These are phyloP conservation scores for Dryobates pubescens DNA, from an alignment of 2,797 vertebrate species.

Conservation along the genomic window DNA sequence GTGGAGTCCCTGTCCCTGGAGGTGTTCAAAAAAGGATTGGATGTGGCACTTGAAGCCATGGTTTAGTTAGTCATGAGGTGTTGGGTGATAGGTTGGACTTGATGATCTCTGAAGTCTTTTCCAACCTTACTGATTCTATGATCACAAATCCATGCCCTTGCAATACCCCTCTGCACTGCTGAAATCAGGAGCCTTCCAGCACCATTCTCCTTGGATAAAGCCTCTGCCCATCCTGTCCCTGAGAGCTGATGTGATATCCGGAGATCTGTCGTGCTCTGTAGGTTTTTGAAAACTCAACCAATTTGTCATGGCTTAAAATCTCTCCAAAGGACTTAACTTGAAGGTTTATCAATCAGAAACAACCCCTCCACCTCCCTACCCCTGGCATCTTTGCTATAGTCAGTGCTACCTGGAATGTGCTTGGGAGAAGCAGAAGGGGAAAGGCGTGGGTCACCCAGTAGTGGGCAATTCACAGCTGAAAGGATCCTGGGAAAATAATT, in stretches of 20 bases:
- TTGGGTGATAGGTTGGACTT: too few relatives aligned
- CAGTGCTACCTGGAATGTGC: not conserved
- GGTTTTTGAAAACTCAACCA: not conserved
- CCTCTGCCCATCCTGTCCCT: not conserved
- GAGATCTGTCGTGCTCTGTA: not conserved
- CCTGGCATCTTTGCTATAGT: not conserved
- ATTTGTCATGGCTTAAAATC: constrained; percentile 3
- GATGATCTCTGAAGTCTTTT: too few relatives aligned
- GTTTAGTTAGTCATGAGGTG: too few relatives aligned
- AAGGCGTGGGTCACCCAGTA: not conserved
- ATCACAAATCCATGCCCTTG: not conserved
- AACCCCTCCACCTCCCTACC: not conserved
- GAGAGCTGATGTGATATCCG: not conserved
- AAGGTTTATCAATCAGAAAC: not conserved
- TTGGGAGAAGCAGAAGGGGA: not conserved
- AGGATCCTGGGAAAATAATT: constrained; percentile 44
- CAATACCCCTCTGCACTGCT: not conserved
- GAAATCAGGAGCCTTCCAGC: not conserved
- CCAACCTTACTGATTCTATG: too few relatives aligned
- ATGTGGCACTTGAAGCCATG: too few relatives aligned
- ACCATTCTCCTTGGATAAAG: not conserved
- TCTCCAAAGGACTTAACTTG: not conserved
- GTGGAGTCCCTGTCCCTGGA: too few relatives aligned
- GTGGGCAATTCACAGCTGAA: not conserved
- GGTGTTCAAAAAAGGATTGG: too few relatives aligned